Evolutionary conservation across 2,113 vertebrate genomes (phyloP).

Genomic region (Oryzias curvinotus): DNA sequence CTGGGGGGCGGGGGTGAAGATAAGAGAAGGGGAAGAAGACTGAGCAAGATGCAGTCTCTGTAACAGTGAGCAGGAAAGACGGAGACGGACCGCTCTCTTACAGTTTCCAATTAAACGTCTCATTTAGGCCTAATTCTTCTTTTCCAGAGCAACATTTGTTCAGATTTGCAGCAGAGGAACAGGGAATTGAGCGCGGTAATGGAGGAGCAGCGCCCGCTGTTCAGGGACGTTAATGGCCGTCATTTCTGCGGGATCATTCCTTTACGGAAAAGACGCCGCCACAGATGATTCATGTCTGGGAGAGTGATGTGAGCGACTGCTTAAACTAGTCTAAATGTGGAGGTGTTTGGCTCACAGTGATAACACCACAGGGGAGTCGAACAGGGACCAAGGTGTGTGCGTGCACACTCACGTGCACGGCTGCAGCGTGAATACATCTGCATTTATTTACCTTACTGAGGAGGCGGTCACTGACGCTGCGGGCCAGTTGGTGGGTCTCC

Average conservation of each 20-base stretch:
- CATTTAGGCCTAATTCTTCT: constrained; percentile 80
- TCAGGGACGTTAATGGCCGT: constrained; percentile 64
- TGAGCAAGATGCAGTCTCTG: constrained; percentile 25
- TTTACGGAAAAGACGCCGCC: constrained; percentile 57
- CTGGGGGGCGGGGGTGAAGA: background rate
- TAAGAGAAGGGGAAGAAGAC: constrained; percentile 3
- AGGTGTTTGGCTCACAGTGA: constrained; percentile 52
- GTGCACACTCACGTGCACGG: background rate
- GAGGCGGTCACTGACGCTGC: constrained; percentile 88
- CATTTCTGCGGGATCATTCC: constrained; percentile 57
- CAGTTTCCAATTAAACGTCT: constrained; percentile 81
- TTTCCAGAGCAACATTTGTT: constrained; percentile 70
- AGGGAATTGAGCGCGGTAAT: constrained; percentile 66
- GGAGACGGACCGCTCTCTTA: constrained; percentile 55
- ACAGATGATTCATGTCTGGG: constrained; percentile 53
- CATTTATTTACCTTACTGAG: constrained; percentile 85
- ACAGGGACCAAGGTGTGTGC: constrained; percentile 11
- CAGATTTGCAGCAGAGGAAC: constrained; percentile 65
- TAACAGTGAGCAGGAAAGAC: constrained; percentile 29
- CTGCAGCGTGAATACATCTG: background rate
- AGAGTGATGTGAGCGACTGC: constrained; percentile 49
- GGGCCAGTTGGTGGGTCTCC: constrained; percentile 93
- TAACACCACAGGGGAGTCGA: constrained; percentile 33
- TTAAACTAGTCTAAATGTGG: constrained; percentile 34
- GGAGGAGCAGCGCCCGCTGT: constrained; percentile 58